These are phyloP conservation scores for Tethea ocularis DNA, from an alignment of 2,888 invertebrate genomes.

Conservation along the genomic window DNA sequence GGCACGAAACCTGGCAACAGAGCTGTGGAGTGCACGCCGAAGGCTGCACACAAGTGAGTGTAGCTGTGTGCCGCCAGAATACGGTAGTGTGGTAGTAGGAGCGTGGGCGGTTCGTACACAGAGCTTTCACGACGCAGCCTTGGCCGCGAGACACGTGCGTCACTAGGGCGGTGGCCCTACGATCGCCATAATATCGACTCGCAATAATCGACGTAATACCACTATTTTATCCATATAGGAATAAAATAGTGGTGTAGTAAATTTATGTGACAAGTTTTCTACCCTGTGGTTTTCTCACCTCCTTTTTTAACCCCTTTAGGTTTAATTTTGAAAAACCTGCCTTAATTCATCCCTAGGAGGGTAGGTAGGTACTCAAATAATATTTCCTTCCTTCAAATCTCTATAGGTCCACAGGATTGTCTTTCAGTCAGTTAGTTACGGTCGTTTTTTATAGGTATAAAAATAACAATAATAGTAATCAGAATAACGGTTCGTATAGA, in stretches of 20 bases:
- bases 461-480: too few relatives aligned
- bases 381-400: too few relatives aligned
- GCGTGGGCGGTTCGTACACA: slow-evolving; percentile 67
- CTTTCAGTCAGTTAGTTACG: too few relatives aligned
- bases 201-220: neutral
- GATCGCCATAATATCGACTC: slow-evolving; percentile 9
- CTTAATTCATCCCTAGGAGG: too few relatives aligned
- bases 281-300: too few relatives aligned
- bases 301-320: too few relatives aligned
- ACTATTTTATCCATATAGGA: neutral
- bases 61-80: slow-evolving; percentile 30
- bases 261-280: too few relatives aligned
- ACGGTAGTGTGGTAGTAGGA: slow-evolving; percentile 36
- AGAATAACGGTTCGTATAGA: neutral
- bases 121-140: slow-evolving; percentile 82
- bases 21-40: slow-evolving; percentile 21
- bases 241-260: too few relatives aligned
- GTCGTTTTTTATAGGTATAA: too few relatives aligned
- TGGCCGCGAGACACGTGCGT: slow-evolving; percentile 82
- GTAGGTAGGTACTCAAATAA: too few relatives aligned
- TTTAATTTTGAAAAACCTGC: too few relatives aligned
- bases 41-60: slow-evolving; percentile 20
- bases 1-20: slow-evolving; percentile 47
- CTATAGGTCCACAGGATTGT: too few relatives aligned
- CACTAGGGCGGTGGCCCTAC: slow-evolving; percentile 62